Base-by-base conservation (phyloP, 2,113 vertebrate species). In the Megalops atlanticus region DNA sequence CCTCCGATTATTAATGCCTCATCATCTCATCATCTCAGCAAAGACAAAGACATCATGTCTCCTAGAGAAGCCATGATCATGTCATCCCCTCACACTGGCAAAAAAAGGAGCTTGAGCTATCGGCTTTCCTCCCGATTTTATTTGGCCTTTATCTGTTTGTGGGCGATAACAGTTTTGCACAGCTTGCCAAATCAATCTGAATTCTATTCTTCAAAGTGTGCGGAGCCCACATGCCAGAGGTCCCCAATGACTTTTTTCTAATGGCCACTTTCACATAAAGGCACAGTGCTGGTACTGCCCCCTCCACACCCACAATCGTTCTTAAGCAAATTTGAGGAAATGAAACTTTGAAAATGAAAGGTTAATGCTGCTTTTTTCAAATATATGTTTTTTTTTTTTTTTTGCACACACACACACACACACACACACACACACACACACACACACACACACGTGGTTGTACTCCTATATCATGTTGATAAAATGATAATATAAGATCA, bases 101-200 rank as follows among this genome's bases (percentile, higher is more conserved):
- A 16, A 15, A 31, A 76, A 31, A 21, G 24, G 41, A 35, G 12
- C 31, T 18, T n/a, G 45, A 43, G 43, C 41, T 76, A 76, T 47
- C 74, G 49, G 74, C 27, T 49, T 49, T 35, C 74, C 11, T n/a
- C 49, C 74, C 49, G 41, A 35, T 76, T 49, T 49, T 15, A 76
- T 76, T 76, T 49, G 45, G 11, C 33, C 43, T 74, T 74, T 74
- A 76, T 76, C 74, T 76, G 74, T 35, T 76, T 47, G 45, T 76
- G 11, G n/a, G 40, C 45, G 74, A 76, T 76, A 76, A 76, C 74
- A 49, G 43, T 47, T 76, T 76, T 49, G 45, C 24, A 43, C 43
- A 76, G 74, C 74, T 49, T 76, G 74, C n/a, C 74, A 76, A 21
- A 43, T 76, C 21, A 49, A 76, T 76, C 14, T 76, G 74, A 76